Evolutionary conservation across 2,888 invertebrate species (phyloP).

Genomic region (Thecocarcelia acutangulata): DNA sequence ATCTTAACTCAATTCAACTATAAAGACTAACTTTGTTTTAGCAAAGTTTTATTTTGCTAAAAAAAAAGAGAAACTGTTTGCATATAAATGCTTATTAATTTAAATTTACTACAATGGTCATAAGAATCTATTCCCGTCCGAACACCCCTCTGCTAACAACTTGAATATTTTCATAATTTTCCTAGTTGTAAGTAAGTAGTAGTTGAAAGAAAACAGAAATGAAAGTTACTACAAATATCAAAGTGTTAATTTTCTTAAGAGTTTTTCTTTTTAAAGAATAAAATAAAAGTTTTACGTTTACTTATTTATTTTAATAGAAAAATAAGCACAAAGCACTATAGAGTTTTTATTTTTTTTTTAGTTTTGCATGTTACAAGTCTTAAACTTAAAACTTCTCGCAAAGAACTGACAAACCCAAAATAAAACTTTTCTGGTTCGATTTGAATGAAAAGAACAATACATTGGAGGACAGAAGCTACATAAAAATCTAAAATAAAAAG

Average conservation of each 20-base stretch:
- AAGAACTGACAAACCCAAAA: conserved; percentile 41
- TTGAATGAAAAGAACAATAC: conserved; percentile 48
- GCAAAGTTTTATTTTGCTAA: conserved; percentile 30
- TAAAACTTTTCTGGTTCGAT: conserved; percentile 33
- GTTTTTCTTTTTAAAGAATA: conserved; percentile 41
- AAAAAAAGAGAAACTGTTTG: conserved; percentile 41
- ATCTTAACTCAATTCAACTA: conserved; percentile 49
- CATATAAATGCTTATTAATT: conserved; percentile 70
- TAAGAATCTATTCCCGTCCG: conserved; percentile 53
- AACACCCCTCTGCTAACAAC: conserved; percentile 25
- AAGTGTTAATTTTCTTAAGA: conserved; percentile 69
- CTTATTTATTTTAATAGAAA: conserved; percentile 27
- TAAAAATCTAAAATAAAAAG: conserved; percentile 72
- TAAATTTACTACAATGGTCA: conserved; percentile 67
- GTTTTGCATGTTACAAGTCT: conserved; percentile 45
- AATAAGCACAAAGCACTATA: conserved; percentile 31
- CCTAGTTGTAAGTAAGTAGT: conserved; percentile 13
- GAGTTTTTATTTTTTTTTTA: conserved; percentile 30
- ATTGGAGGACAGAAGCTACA: conserved; percentile 59
- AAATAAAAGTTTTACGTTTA: conserved; percentile 45
- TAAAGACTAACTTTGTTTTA: conserved; percentile 50
- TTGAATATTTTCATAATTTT: conserved; percentile 60
- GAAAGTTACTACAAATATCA: conserved; percentile 54
- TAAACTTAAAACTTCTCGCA: conserved; percentile 55
- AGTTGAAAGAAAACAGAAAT: conserved; percentile 48